Evolutionary conservation across 2,113 vertebrate genomes (phyloP), one percentile per base, ranked within the genome.

Genomic region (Connochaetes taurinus): DNA sequence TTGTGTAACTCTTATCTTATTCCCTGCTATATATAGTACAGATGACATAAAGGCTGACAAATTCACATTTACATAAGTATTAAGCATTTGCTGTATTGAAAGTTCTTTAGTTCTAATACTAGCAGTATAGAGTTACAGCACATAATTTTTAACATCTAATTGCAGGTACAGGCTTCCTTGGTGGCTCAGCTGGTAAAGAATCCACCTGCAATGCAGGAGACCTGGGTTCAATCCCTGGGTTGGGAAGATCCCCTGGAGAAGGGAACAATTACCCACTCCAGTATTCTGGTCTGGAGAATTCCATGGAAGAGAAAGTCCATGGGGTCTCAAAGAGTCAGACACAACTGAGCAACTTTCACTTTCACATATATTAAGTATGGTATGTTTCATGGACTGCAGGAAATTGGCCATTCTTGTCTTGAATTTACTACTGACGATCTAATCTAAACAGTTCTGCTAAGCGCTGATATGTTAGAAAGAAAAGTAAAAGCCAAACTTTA

Each of bases 401-500:
- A 94, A 87, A 95, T 97, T 3, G 33, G 88, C 83, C 47, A 85
- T 91, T 91, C 83, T 82, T 86, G 80, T 87, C 45, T 97, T 91
- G 62, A 82, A 92, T 92, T 89, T 89, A 87, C 92, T 97, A 96
- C 64, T 91, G 83, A 96, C 83, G 52, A 94, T 53, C 87, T 96
- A 97, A 94, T 96, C 36, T 96, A 62, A 97, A 97, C 43, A 97
- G 50, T 96, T 97, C 81, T 93, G 52, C 90, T 97, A 97, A 97
- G 78, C 40, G 96, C 47, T 81, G 93, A 96, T 95, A 93, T 93
- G 71, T 97, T 97, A 97, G 97, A 98, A 98, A 98, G 94, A 95
- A 98, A 99, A 98, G 98, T 98, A 98, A 98, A 99, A 99, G 98
- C 33, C 97, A 98, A 98, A 98, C 40, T 58, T 98, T 99, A 98